Base-by-base conservation (phyloP, 1,140 invertebrate species). In the Drosophila eugracilis region DNA sequence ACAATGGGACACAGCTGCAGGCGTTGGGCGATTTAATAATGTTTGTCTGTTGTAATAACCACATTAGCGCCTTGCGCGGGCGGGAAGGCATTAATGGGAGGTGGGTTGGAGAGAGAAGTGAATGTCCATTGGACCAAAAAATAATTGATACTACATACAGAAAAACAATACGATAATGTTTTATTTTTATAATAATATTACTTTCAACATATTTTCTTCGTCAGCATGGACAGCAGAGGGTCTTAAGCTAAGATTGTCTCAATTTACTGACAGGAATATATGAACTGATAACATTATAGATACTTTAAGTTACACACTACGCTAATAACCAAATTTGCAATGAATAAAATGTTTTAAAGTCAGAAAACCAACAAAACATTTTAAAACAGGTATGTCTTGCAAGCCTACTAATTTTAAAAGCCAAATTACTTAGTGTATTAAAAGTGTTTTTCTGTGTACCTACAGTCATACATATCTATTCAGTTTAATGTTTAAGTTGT, bases 1-100 rank as follows among this genome's bases (percentile, higher is more conserved):
- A 60, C 65, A 69, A 69, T 67, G 65, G 60, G 37, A 39, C 62
- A 62, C 48, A 84, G 75, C 72, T 83, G 78, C 76, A 59, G 58
- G 65, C 63, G 48, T 47, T 57, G 28, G 55, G 48, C 57, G 58
- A 55, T 49, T 45, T 52, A 55, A 57, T 67, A 53, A 60, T 75
- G 52, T 72, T 58, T 28, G 42, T 75, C 52, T 75, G 63, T 72
- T 71, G 52, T 75, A 75, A 73, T 57, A 78, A 75, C 50, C 65
- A 80, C 32, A 70, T 75, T 75, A 75, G 57, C 57, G 36, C 39
- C 49, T 22, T 37, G 44, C 28, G 30, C 52, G 48, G 19, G 9
- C 7, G 10, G 3, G 6, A 6, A 26, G 4, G 45, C 4, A n/a
- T 22, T 7, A 5, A 15, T 30, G 12, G 26, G 17, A 10, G 44